Conservation (phyloP, 2,888 invertebrate species). For the Cheilosia vernalis region DNA sequence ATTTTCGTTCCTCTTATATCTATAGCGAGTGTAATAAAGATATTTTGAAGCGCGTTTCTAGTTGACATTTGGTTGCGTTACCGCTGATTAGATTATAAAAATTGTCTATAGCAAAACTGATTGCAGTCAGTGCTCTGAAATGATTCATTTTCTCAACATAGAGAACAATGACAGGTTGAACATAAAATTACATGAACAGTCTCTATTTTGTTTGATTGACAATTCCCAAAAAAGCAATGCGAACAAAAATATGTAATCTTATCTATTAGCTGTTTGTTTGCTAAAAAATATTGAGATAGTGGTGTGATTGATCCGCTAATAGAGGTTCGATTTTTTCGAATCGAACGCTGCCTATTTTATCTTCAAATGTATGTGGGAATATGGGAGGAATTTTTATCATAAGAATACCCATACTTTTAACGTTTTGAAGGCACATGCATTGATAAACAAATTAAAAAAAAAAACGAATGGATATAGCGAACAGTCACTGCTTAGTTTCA, state of each 20-base stretch:
- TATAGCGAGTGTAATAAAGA: not conserved
- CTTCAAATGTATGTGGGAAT: not conserved
- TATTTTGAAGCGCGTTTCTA: not conserved
- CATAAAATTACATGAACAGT: not conserved
- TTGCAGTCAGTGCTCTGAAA: not conserved
- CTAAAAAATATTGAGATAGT: constrained; percentile 34
- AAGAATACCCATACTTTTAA: too few species aligned
- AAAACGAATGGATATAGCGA: too few species aligned
- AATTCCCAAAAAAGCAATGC: not conserved
- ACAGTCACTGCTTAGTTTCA: too few species aligned
- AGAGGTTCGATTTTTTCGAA: constrained; percentile 7
- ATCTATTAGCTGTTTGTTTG: constrained; percentile 35
- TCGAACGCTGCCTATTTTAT: constrained; percentile 20
- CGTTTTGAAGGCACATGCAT: too few species aligned
- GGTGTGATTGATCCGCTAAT: constrained; percentile 37
- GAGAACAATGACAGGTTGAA: not conserved
- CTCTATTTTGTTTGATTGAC: too few species aligned
- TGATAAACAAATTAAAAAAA: too few species aligned
- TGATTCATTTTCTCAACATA: not conserved
- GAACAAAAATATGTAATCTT: constrained; percentile 35
- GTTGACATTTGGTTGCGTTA: not conserved
- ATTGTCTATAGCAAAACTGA: not conserved
- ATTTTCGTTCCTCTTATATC: not conserved
- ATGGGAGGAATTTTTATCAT: constrained; percentile 19
- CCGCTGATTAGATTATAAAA: constrained; percentile 18